phyloP scores from a whole-genome alignment of 2,888 invertebrate species.

The Clitarchus hookeri region DNA sequence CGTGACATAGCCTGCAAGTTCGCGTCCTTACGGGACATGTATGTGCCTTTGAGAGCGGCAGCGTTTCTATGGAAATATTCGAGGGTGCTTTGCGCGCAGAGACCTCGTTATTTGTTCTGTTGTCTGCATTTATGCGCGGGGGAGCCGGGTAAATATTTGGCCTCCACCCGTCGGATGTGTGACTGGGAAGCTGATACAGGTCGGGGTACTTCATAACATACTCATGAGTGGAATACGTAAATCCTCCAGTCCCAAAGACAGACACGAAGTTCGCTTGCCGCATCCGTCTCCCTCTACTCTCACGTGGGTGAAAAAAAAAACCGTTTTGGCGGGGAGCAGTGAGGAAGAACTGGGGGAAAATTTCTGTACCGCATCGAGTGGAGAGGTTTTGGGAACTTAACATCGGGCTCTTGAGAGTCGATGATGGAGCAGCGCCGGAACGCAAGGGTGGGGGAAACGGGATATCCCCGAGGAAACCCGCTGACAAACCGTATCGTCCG shows the following conservation, averaged over 20 bases:
- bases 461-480: too few species aligned
- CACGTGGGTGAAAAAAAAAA: not conserved
- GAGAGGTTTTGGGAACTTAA: too few species aligned
- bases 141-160: not conserved
- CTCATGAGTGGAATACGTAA: not conserved
- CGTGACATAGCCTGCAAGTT: too few species aligned
- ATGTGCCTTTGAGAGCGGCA: not conserved
- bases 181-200: conserved; percentile 9
- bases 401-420: too few species aligned
- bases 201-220: not conserved
- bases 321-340: not conserved
- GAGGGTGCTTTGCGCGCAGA: not conserved
- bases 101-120: not conserved
- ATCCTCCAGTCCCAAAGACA: not conserved
- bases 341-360: too few species aligned
- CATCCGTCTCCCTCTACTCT: not conserved
- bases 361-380: too few species aligned
- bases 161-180: not conserved
- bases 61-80: not conserved
- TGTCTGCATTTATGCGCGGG: not conserved
- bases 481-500: too few species aligned
- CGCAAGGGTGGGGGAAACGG: too few species aligned
- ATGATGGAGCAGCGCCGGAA: too few species aligned
- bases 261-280: not conserved
- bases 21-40: too few species aligned